Evolutionary conservation across 2,797 vertebrate genomes (phyloP).

Genomic region (Rhodeus uyekii): DNA sequence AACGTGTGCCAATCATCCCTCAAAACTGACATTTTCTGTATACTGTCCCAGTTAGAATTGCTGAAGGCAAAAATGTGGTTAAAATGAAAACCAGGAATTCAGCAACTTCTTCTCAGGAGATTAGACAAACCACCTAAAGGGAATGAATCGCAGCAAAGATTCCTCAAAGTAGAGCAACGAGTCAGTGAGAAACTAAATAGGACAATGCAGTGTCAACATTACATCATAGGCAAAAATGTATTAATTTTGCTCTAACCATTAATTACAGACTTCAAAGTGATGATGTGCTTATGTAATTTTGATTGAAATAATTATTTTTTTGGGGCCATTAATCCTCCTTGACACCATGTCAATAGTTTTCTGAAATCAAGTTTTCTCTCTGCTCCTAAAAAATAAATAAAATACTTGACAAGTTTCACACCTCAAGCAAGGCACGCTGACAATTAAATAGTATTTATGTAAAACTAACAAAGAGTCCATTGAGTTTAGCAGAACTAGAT

Average conservation of each 20-base stretch:
- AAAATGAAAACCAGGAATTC: constrained; percentile 44
- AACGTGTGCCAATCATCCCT: constrained; percentile 45
- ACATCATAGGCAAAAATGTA: constrained; percentile 11
- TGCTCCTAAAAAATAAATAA: constrained; percentile 9
- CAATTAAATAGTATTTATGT: constrained; percentile 40
- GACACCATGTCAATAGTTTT: constrained; percentile 44
- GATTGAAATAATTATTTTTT: constrained; percentile 37
- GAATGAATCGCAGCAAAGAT: constrained; percentile 44
- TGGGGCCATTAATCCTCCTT: constrained; percentile 40
- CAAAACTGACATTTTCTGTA: constrained; percentile 47
- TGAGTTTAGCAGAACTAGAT: constrained; percentile 28
- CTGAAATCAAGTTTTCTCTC: constrained; percentile 31
- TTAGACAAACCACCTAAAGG: constrained; percentile 36
- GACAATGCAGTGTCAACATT: constrained; percentile 48
- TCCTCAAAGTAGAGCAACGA: constrained; percentile 35
- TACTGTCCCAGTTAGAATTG: constrained; percentile 15
- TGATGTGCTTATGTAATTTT: constrained; percentile 36
- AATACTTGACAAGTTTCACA: constrained; percentile 47
- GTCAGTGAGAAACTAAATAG: constrained; percentile 40
- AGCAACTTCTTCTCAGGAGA: constrained; percentile 42
- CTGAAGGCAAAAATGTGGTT: constrained; percentile 34
- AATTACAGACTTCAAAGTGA: constrained; percentile 47
- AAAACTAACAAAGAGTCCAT: constrained; percentile 48
- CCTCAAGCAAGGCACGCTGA: constrained; percentile 42
- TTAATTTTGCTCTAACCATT: constrained; percentile 44